Percentiles rank a stretch among this genome's conserved stretches.
Evolutionary conservation across 2,888 invertebrate species (phyloP).

Genomic region (Tuta absoluta): DNA sequence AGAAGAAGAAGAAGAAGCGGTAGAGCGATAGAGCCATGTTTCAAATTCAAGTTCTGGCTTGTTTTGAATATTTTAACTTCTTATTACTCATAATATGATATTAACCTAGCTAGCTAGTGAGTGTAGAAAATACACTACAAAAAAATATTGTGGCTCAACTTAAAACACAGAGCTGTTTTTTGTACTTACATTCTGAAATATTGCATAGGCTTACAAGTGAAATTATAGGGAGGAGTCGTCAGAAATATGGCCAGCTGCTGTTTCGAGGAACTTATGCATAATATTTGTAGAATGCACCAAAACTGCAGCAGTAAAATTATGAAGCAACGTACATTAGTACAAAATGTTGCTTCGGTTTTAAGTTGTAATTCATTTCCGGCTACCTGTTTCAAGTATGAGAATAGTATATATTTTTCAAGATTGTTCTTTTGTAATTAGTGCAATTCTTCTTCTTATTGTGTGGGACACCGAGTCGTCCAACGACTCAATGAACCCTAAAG

Average conservation of each 20-base stretch:
- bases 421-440: not conserved
- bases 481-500: no score
- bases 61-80: no score
- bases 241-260: slow-evolving; percentile 18
- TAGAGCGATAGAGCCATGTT: no score
- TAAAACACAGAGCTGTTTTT: not conserved
- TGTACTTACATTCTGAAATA: not conserved
- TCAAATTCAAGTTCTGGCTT: no score
- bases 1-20: no score
- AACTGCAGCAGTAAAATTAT: slow-evolving; percentile 19
- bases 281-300: slow-evolving; percentile 24
- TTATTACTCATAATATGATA: no score
- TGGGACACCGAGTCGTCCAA: no score
- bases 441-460: no score
- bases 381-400: not conserved
- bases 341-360: slow-evolving; percentile 9
- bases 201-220: not conserved
- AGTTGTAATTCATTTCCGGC: not conserved
- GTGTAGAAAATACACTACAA: no score
- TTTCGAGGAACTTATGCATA: slow-evolving; percentile 22
- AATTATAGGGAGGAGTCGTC: slow-evolving; percentile 17
- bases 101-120: no score
- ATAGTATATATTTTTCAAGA: not conserved
- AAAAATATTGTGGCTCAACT: not conserved
- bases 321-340: slow-evolving; percentile 3